phyloP scores from a whole-genome alignment of 2,113 vertebrate genomes.

The Sturnira hondurensis region DNA sequence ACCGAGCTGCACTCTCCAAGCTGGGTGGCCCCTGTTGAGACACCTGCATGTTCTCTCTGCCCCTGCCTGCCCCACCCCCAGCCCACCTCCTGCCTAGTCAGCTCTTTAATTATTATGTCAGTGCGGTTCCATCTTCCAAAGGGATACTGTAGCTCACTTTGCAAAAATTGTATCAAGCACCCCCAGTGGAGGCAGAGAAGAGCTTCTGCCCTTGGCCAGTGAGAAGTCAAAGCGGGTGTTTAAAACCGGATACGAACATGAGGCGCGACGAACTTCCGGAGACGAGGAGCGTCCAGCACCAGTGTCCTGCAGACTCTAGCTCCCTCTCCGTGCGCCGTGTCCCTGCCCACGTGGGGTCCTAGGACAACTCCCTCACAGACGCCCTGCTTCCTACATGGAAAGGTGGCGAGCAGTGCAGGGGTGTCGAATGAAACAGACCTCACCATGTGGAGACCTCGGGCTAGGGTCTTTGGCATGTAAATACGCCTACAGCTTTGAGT shows the following conservation, averaged over 20 bases:
- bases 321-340: fast-evolving
- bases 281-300: neutral
- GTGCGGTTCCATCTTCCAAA: neutral
- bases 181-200: neutral
- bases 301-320: fast-evolving
- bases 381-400: neutral
- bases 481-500: fast-evolving
- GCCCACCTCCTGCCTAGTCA: neutral
- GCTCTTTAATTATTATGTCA: neutral
- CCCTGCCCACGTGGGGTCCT: neutral
- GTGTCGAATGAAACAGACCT: too few relatives aligned
- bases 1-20: neutral
- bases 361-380: neutral
- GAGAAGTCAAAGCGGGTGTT: neutral
- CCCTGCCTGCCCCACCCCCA: too few relatives aligned
- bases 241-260: neutral
- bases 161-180: neutral
- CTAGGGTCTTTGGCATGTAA: neutral
- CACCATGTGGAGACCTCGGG: fast-evolving
- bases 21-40: neutral
- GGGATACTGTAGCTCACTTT: neutral
- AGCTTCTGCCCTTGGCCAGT: neutral
- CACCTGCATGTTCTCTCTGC: neutral
- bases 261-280: too few relatives aligned
- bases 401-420: neutral